Evolutionary conservation across 1,140 invertebrate genomes (phyloP), one percentile per base, ranked within the genome.

Genomic region (Nasonia giraulti): DNA sequence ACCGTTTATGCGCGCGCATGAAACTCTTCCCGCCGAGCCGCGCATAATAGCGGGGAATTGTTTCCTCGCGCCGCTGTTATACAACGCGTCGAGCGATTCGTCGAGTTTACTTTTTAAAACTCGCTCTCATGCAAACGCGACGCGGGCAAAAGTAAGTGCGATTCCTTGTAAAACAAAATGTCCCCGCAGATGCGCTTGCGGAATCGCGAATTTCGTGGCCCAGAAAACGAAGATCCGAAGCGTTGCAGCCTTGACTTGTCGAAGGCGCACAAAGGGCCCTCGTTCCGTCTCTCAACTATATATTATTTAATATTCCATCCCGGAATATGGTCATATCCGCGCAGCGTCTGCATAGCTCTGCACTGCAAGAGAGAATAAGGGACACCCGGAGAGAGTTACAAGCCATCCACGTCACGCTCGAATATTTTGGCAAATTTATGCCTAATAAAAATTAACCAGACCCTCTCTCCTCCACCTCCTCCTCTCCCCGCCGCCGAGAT

Each of bases 351-450:
- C 50, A 37, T 37, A 73, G 74, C 73, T 71, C 66, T 66, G 20
- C 44, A 27, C 20, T 17, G 6, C n/a, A 62, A 44, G 71, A 47
- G 76, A 79, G 80, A 87, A 88, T 87, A 87, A 86, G 85, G 86
- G 78, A 87, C 87, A 87, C 87, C 86, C 85, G 83, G 68, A 85
- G 85, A 89, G 88, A 91, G 89, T 91, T 90, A 91, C 89, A 80
- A 87, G 87, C 91, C 90, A 91, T 91, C 88, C 88, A 90, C 88
- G 90, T 91, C 91, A 87, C 80, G 85, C 86, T 88, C 88, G 90
- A 92, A 92, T 92, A 92, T 92, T 92, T 92, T 91, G 90, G 89
- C 90, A 90, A 91, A 92, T 92, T 92, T 92, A 92, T 92, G 91
- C 87, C 82, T 89, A 92, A 91, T 92, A 92, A 92, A 91, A 92